A percentile compares a stretch with the other conserved stretches of the same genome.
phyloP scores from a whole-genome alignment of 92 coral and sea anemone genomes.

The Epizoanthus scotinus region DNA sequence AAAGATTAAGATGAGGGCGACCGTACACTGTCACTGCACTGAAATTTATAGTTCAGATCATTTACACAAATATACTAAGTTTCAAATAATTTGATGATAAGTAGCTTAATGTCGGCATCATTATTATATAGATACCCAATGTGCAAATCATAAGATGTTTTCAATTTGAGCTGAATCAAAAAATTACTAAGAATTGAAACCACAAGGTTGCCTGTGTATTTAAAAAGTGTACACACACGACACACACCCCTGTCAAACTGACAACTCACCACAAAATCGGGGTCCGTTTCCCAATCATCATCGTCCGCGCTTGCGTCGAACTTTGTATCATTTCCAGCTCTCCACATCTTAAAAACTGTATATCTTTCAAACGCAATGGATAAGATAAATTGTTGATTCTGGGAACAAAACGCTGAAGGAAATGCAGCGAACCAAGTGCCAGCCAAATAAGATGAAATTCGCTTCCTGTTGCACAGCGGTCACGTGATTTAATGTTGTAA shows the following conservation, averaged over 20 bases:
- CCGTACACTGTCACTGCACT: too few relatives aligned
- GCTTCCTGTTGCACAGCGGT: slow-evolving; percentile 40
- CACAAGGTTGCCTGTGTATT: background rate
- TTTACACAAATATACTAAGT: too few relatives aligned
- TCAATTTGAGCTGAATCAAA: background rate
- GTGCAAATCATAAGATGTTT: too few relatives aligned
- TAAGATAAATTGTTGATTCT: background rate
- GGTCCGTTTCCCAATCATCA: slow-evolving; percentile 99
- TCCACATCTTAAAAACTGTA: slow-evolving; percentile 62
- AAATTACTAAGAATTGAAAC: too few relatives aligned
- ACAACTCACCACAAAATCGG: slow-evolving; percentile 92
- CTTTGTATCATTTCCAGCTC: slow-evolving; percentile 59
- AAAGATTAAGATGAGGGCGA: too few relatives aligned
- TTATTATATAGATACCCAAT: too few relatives aligned
- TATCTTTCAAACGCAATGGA: background rate
- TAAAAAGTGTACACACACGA: slow-evolving; percentile 14
- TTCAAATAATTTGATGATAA: too few relatives aligned
- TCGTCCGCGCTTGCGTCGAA: slow-evolving; percentile 64
- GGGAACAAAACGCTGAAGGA: slow-evolving; percentile 24
- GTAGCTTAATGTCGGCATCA: background rate
- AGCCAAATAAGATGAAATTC: slow-evolving; percentile 23
- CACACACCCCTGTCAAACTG: slow-evolving; percentile 29
- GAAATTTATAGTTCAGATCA: too few relatives aligned
- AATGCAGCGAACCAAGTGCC: background rate
- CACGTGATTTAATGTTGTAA: slow-evolving; percentile 19